Evolutionary conservation across 2,113 vertebrate genomes (phyloP), one percentile per base, ranked within the genome.

Genomic region (Pitta sordida): DNA sequence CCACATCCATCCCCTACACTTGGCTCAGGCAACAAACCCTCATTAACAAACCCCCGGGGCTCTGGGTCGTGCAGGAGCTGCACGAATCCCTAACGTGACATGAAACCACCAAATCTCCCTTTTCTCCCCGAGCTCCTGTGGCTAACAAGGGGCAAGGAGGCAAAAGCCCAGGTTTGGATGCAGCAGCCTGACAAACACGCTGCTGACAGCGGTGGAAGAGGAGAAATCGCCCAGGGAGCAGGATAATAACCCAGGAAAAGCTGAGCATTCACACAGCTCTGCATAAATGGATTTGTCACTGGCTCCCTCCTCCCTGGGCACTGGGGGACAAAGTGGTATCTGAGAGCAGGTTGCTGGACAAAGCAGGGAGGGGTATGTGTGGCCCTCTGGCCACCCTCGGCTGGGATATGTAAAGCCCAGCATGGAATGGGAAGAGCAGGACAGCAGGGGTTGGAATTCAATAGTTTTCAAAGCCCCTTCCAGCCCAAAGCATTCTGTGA

Each of bases 381-480:
- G 10, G 26, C 29, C 30, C 46, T 32, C 67, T 48, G 44, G 58
- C 15, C 52, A 39, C 43, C 1, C 1, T 3, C 12, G 90, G 78
- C 44, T 2, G 6, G 23, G 73, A 6, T 4, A 11, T 0, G 7
- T 21, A 21, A 9, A 55, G 41, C 29, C 34, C 65, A 44, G 51
- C 1, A 2, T 5, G 20, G 48, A 6, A 13, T 4, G 9, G 53
- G 37, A 41, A 22, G 6, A 27, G 34, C 0, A 1, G 43, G 32
- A 48, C 16, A 6, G 52, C 15, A 8, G 36, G 13, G 3, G 2
- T 1, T 60, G 77, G 53, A n/a, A 53, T 39, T 6, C 6, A 24
- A 21, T 82, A 39, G 8, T 30, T 24, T 68, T 43, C 22, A 18
- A 46, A 82, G 46, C 20, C 23, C 69, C 44, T 59, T 59, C 36